These are phyloP conservation scores for Acanthosepion pharaonis DNA, from an alignment of 2,888 invertebrate genomes.

Conservation along the genomic window DNA sequence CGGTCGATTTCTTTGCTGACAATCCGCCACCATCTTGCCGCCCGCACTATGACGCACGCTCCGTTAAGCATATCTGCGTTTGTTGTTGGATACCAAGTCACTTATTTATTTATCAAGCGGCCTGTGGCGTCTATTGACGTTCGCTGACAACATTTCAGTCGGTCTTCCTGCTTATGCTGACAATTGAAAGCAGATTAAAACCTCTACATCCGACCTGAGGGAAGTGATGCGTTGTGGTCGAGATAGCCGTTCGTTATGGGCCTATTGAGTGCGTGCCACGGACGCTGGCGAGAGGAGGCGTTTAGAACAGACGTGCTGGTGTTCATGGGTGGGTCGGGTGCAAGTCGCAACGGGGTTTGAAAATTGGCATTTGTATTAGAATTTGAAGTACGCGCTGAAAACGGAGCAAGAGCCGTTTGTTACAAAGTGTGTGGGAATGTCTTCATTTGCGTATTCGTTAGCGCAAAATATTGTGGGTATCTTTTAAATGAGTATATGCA, in stretches of 20 bases:
- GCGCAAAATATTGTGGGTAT: too few species aligned
- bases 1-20: too few species aligned
- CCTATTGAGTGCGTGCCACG: slow-evolving; percentile 33
- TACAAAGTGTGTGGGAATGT: too few species aligned
- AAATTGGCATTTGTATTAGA: too few species aligned
- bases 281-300: not conserved
- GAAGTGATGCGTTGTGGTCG: not conserved
- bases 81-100: not conserved
- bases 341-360: too few species aligned
- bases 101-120: slow-evolving; percentile 33
- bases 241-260: slow-evolving; percentile 33
- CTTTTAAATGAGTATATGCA: too few species aligned
- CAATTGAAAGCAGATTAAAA: not conserved
- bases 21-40: not conserved
- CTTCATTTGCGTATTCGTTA: too few species aligned
- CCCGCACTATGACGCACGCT: slow-evolving; percentile 33
- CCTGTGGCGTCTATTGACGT: not conserved
- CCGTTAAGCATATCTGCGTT: not conserved
- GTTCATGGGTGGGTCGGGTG: too few species aligned
- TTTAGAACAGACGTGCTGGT: too few species aligned
- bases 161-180: not conserved
- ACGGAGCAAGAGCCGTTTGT: too few species aligned
- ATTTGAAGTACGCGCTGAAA: too few species aligned
- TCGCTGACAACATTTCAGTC: not conserved
- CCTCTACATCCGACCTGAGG: not conserved